A percentile compares a stretch with the other conserved stretches of the same genome.
phyloP scores from a whole-genome alignment of 2,797 vertebrate genomes.

The Arctocebus calabarensis region DNA sequence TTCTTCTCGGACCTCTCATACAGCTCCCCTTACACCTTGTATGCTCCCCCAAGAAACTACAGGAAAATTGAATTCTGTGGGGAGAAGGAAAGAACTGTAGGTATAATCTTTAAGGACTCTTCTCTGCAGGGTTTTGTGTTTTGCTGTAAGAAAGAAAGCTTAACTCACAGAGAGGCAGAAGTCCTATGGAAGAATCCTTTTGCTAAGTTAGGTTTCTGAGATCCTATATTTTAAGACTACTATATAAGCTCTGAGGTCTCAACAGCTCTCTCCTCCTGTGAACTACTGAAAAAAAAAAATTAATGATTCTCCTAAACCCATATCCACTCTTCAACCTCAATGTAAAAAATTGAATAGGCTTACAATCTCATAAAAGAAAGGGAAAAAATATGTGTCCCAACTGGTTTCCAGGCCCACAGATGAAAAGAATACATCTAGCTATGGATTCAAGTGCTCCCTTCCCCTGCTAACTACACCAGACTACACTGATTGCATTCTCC shows the following conservation, averaged over 20 bases:
- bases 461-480: not conserved
- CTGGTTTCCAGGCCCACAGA: not conserved
- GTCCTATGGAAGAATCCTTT: not conserved
- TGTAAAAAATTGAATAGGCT: constrained; percentile 11
- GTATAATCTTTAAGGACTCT: not conserved
- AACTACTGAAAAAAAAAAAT: not conserved
- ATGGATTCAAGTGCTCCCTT: not conserved
- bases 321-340: not conserved
- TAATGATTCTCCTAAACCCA: not conserved
- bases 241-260: not conserved
- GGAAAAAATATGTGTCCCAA: not conserved
- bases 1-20: not conserved
- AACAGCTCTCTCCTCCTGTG: not conserved
- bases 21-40: not conserved
- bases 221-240: not conserved
- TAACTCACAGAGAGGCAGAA: not conserved
- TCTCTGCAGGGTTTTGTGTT: not conserved
- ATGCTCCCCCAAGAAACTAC: not conserved
- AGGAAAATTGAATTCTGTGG: not conserved
- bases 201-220: not conserved
- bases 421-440: not conserved
- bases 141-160: not conserved
- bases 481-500: not conserved
- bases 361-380: constrained; percentile 9
- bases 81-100: not conserved